Evolutionary conservation across 2,113 vertebrate species (phyloP).

Genomic region (Agelaius phoeniceus): DNA sequence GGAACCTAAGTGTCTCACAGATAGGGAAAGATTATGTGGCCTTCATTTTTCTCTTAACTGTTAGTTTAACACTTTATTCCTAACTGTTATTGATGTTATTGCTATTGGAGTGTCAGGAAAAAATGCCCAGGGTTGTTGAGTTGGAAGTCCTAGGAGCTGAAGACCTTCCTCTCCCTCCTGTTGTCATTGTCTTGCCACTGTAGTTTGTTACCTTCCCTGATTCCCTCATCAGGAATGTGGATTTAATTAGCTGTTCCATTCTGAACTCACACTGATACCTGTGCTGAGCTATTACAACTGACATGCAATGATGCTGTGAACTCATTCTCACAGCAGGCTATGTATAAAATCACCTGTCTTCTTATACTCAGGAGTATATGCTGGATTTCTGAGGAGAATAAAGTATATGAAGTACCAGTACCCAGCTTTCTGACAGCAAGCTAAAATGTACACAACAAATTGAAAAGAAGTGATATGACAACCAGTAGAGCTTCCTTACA

Average conservation of each 20-base stretch:
- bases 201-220: background rate
- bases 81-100: slow-evolving; percentile 13
- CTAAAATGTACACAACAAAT: background rate
- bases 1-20: slow-evolving; percentile 52
- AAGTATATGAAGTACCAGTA: background rate
- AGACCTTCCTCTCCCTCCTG: background rate
- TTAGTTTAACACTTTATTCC: background rate
- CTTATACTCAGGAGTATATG: background rate
- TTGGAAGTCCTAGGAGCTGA: background rate
- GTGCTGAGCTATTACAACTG: background rate
- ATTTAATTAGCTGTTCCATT: background rate
- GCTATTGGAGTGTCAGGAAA: slow-evolving; percentile 12
- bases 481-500: background rate
- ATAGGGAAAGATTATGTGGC: slow-evolving; percentile 51
- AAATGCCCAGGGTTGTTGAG: background rate
- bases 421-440: background rate
- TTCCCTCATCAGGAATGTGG: background rate
- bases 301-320: background rate
- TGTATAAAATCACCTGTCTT: background rate
- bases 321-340: background rate
- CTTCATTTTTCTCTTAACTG: slow-evolving; percentile 14
- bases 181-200: background rate
- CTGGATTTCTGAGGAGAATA: background rate
- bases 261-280: slow-evolving; percentile 1
- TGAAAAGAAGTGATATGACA: background rate